Conservation (phyloP, 2,888 invertebrate genomes). For the Ophion obscuratus region DNA sequence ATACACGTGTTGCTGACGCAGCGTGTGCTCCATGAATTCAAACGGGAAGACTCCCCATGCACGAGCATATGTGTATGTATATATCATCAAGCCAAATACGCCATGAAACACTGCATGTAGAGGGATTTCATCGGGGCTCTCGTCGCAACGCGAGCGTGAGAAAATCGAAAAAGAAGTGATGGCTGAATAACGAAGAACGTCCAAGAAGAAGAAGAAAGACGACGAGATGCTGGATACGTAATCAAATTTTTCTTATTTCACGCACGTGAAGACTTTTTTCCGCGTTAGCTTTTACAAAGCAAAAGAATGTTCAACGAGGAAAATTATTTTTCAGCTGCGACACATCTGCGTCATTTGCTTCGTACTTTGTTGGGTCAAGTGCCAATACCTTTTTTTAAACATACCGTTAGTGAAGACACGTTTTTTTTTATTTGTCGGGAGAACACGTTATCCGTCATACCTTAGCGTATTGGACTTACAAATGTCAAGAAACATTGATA, state of each 20-base stretch:
- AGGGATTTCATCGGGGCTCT: constrained; percentile 4
- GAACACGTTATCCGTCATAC: background rate
- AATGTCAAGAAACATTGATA: constrained; percentile 34
- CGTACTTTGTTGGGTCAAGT: constrained; percentile 6
- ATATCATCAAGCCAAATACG: constrained; percentile 1
- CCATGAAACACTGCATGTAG: constrained; percentile 18
- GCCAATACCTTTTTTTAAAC: background rate
- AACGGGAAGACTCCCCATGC: background rate
- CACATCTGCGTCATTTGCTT: constrained; percentile 3
- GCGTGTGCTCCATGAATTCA: too few relatives aligned
- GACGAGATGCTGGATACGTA: constrained; percentile 41
- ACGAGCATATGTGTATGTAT: background rate
- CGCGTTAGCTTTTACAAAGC: background rate
- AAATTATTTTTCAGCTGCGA: background rate
- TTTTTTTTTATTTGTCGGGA: background rate
- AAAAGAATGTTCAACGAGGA: background rate
- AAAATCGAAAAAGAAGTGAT: constrained; percentile 48
- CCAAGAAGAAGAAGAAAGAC: background rate
- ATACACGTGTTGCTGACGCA: too few relatives aligned
- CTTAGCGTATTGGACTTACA: background rate
- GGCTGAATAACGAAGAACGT: constrained; percentile 28
- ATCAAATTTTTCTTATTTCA: constrained; percentile 12
- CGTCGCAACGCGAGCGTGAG: constrained; percentile 57
- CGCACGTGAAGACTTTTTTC: background rate
- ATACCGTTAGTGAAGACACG: background rate